Evolutionary conservation across 2,797 vertebrate genomes (phyloP).

Genomic region (Tamandua tetradactyla): DNA sequence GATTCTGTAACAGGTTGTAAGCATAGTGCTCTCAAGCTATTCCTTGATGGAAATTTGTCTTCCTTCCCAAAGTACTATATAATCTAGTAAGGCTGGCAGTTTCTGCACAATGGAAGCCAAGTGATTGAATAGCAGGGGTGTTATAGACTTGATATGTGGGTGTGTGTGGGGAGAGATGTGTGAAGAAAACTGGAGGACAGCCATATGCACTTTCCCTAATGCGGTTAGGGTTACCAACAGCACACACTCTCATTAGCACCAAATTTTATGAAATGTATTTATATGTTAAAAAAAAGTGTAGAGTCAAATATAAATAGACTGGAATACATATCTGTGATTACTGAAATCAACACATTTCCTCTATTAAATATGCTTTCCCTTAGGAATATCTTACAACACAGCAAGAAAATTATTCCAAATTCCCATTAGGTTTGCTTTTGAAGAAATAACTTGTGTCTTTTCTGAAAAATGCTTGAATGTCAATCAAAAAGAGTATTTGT

Average conservation of each 20-base stretch:
- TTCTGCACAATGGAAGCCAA: neutral
- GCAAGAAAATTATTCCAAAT: constrained; percentile 58
- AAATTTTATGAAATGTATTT: constrained; percentile 64
- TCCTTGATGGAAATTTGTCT: constrained; percentile 19
- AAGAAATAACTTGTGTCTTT: constrained; percentile 48
- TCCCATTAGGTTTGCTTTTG: constrained; percentile 48
- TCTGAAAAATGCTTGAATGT: constrained; percentile 36
- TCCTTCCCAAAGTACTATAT: neutral
- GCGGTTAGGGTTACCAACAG: neutral
- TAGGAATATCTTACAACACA: constrained; percentile 51
- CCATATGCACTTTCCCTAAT: neutral
- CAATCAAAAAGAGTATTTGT: constrained; percentile 42
- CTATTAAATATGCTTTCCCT: constrained; percentile 59
- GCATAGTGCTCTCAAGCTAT: neutral
- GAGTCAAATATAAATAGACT: constrained; percentile 67
- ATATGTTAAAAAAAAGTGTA: constrained; percentile 52
- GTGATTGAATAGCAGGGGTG: neutral
- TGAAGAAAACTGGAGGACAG: neutral
- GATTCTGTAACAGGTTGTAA: constrained; percentile 21
- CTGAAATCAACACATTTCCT: constrained; percentile 69
- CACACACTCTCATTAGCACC: constrained; percentile 49
- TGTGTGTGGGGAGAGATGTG: neutral
- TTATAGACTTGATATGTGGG: neutral
- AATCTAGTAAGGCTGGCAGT: constrained; percentile 27
- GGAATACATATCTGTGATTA: constrained; percentile 70